Base-by-base conservation (phyloP, 2,113 vertebrate species). In the Gobio gobio region DNA sequence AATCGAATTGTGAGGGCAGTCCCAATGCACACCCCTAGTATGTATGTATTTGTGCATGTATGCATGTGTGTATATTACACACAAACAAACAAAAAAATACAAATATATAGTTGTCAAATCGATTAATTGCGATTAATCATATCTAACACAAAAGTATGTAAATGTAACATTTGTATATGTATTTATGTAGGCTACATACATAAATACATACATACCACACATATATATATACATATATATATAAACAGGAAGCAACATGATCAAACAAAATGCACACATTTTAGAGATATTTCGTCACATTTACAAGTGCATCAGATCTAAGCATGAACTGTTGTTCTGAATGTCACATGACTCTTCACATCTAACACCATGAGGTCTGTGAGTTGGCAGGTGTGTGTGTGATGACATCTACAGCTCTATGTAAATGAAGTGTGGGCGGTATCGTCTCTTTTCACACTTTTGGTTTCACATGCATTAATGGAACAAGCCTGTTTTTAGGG, bases 341-440 rank as follows among this genome's bases (percentile, higher is more conserved):
- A 10, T 36, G 64, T 68, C 29, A 33, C 64, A 68, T 68, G 64
- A 68, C 64, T 33, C 61, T 2, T 36, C 63, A 68, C 64, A 68
- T 68, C 13, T 66, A 29, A 33, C 26, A 36, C 36, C 13, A 64
- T 6, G 10, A 3, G 40, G 70, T 24, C n/a, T 61, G 59, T 83
- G 77, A 76, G 78, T 51, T 51, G 61, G 66, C 85, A 77, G 70
- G 49, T 74, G 22, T 79, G 64, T 79, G 64, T 73, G 47, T 40
- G 61, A 45, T 13, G 64, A 79, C 63, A 74, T 83, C n/a, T 68
- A 47, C 59, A 70, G 36, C 33, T 14, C 45, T 73, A 75, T 85
- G 78, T 49, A 85, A 85, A 85, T 61, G 24, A 83, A 61, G 26
- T 61, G 83, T 76, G 78, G 77, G 72, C 26, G 61, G 47, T 54